These are phyloP conservation scores for Poeciliopsis infans DNA, from an alignment of 2,797 vertebrate species.

Conservation along the genomic window DNA sequence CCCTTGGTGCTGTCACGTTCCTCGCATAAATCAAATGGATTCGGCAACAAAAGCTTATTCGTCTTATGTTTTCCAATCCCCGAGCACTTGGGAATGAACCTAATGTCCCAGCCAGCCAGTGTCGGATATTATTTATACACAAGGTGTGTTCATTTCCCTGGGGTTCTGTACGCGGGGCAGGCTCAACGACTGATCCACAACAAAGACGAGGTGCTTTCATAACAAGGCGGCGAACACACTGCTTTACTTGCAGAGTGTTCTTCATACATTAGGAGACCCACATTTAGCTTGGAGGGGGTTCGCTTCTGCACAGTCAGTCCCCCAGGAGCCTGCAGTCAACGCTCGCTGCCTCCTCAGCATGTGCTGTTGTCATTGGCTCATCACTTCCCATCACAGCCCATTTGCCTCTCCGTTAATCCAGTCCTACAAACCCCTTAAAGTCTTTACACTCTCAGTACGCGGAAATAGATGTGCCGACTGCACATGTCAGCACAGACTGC, in stretches of 20 bases:
- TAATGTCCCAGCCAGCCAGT: slow-evolving; percentile 15
- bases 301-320: slow-evolving; percentile 55
- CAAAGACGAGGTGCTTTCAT: slow-evolving; percentile 1
- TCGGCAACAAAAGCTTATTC: slow-evolving; percentile 15
- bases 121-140: slow-evolving; percentile 36
- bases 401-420: slow-evolving; percentile 69
- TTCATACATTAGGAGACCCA: slow-evolving; percentile 32
- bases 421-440: slow-evolving; percentile 45
- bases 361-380: slow-evolving; percentile 57
- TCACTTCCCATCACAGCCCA: slow-evolving; percentile 71
- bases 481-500: slow-evolving; percentile 52
- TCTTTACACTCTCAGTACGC: slow-evolving; percentile 56
- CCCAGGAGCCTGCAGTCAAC: slow-evolving; percentile 39
- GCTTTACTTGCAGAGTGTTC: slow-evolving; percentile 7
- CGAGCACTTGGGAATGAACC: slow-evolving; percentile 20
- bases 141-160: slow-evolving; percentile 22
- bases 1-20: neutral
- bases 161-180: slow-evolving; percentile 15
- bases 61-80: slow-evolving; percentile 17
- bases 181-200: neutral
- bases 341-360: slow-evolving; percentile 51
- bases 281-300: slow-evolving; percentile 31
- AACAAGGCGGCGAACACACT: neutral
- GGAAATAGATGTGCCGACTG: slow-evolving; percentile 54
- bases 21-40: neutral